Percentiles rank a stretch among this genome's conserved stretches.
These are phyloP conservation scores for Pollenia angustigena DNA, from an alignment of 2,888 invertebrate species.

Conservation along the genomic window DNA sequence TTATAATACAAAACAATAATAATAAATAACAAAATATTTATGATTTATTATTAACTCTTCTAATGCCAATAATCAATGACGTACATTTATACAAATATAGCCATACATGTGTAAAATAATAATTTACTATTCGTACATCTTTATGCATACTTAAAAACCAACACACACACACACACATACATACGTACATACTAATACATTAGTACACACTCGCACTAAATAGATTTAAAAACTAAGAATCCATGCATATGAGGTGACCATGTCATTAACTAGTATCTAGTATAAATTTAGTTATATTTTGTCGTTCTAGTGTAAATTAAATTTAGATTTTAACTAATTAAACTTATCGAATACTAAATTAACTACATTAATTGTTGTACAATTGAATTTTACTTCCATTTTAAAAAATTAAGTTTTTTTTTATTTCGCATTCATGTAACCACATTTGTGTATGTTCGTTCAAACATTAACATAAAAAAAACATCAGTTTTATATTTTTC, in stretches of 20 bases:
- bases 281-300: constrained; percentile 63
- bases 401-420: not conserved
- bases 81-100: too few species aligned
- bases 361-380: constrained; percentile 2
- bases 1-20: too few species aligned
- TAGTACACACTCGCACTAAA: not conserved
- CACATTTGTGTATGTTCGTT: too few species aligned
- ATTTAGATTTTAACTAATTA: constrained; percentile 11
- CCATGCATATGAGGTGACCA: not conserved
- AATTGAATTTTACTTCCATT: not conserved
- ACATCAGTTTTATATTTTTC: not conserved
- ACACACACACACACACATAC: too few species aligned
- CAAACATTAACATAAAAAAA: too few species aligned
- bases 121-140: too few species aligned
- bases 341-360: constrained; percentile 6
- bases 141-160: too few species aligned
- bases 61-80: too few species aligned
- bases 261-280: constrained; percentile 55
- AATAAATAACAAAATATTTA: too few species aligned
- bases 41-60: too few species aligned
- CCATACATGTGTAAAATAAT: too few species aligned
- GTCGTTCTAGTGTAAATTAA: constrained; percentile 48
- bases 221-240: not conserved
- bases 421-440: not conserved
- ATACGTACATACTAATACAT: not conserved